phyloP scores from a whole-genome alignment of 1,140 invertebrate species.

The Megalonaias nervosa region DNA sequence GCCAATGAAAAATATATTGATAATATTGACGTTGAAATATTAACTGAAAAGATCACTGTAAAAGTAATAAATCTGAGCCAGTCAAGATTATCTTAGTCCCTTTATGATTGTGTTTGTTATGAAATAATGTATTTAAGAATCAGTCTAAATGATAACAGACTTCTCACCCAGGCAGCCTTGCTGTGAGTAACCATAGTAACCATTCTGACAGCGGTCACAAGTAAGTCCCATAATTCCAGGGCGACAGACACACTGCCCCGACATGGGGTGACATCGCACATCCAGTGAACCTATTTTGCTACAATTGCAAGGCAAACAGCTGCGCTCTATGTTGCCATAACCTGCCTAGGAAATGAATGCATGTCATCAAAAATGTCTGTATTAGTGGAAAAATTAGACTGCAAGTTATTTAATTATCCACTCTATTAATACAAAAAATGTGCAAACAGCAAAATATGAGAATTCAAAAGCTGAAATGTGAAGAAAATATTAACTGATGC shows the following conservation, averaged over 20 bases:
- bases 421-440: not conserved
- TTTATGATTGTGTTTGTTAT: no score
- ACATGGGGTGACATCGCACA: slow-evolving; percentile 81
- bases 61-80: no score
- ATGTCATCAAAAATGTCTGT: not conserved
- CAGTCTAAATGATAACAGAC: no score
- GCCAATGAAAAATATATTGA: no score
- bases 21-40: no score
- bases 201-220: slow-evolving; percentile 85
- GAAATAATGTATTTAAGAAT: no score
- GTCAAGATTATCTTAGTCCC: no score
- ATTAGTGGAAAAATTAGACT: not conserved
- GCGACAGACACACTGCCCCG: slow-evolving; percentile 87
- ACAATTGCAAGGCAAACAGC: slow-evolving; percentile 81
- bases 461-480: not conserved
- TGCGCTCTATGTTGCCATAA: slow-evolving; percentile 52
- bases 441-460: not conserved
- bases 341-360: slow-evolving; percentile 31
- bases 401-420: not conserved
- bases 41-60: no score
- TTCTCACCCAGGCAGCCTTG: slow-evolving; percentile 79
- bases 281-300: slow-evolving; percentile 81
- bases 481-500: slow-evolving; percentile 61
- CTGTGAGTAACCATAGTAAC: slow-evolving; percentile 86
- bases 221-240: slow-evolving; percentile 83